Evolutionary conservation across 2,888 invertebrate genomes (phyloP).

Genomic region (Eupsilia transversa): DNA sequence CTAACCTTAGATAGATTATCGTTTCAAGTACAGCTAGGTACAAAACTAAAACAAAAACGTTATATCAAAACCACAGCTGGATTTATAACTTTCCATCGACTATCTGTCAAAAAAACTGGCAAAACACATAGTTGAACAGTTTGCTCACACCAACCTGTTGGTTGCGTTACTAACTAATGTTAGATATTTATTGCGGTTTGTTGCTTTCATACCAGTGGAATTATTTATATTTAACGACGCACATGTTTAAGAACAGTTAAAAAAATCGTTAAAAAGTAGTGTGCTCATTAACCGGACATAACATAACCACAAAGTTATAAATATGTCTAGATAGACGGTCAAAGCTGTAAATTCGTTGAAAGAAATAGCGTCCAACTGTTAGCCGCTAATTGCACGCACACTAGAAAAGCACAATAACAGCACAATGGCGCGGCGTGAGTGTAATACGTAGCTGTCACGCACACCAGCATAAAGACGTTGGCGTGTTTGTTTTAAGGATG

Average conservation of each 20-base stretch:
- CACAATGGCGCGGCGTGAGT: no score
- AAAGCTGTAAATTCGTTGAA: no score
- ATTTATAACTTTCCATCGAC: background rate
- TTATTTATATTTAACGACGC: background rate
- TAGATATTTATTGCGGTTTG: constrained; percentile 21
- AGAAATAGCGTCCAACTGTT: no score
- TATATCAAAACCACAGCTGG: background rate
- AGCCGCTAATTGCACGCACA: no score
- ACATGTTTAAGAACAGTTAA: background rate
- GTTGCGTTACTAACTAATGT: constrained; percentile 15
- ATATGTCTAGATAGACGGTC: no score
- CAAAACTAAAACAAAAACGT: background rate
- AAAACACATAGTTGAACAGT: constrained; percentile 30
- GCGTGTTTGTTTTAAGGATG: no score
- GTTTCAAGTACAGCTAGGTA: background rate
- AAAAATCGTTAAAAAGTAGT: background rate
- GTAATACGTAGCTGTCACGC: no score
- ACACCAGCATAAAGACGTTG: no score
- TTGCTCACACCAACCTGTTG: constrained; percentile 61
- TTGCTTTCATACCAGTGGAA: background rate
- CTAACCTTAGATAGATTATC: background rate
- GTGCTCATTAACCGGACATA: background rate
- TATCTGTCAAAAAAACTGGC: constrained; percentile 16
- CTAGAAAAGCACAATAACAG: no score
- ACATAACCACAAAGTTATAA: no score